Conservation (phyloP, 92 coral and sea anemone species). For the Bergia sp. region DNA sequence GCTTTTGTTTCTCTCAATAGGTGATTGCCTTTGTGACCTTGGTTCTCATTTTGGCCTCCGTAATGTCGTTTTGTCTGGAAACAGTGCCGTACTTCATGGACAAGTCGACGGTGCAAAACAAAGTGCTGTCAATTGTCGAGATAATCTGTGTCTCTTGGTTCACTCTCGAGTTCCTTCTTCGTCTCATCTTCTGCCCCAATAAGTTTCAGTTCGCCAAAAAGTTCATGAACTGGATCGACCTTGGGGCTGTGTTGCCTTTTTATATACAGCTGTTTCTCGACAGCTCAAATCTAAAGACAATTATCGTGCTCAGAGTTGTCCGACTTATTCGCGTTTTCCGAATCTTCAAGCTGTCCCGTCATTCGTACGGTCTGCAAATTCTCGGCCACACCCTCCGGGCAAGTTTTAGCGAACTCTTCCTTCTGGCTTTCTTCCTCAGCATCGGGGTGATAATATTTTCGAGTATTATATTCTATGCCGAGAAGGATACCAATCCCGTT, state of each 20-base stretch:
- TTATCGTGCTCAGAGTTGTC: constrained; percentile 84
- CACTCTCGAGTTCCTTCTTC: constrained; percentile 77
- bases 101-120: constrained; percentile 53
- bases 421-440: constrained; percentile 87
- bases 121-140: constrained; percentile 70
- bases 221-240: constrained; percentile 98
- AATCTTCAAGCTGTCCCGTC: constrained; percentile 93
- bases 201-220: constrained; percentile 81
- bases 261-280: constrained; percentile 73
- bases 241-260: constrained; percentile 95
- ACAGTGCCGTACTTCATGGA: constrained; percentile 81
- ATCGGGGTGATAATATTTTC: constrained; percentile 98
- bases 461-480: constrained; percentile 92
- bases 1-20: constrained; percentile 33
- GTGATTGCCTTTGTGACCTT: constrained; percentile 83
- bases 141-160: constrained; percentile 89
- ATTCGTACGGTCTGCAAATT: constrained; percentile 97
- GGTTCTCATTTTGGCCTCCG: constrained; percentile 88
- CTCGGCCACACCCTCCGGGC: constrained; percentile 96
- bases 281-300: constrained; percentile 83
- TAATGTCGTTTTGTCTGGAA: constrained; percentile 85
- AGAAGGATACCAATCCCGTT: constrained; percentile 63
- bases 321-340: constrained; percentile 95
- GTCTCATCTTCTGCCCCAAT: constrained; percentile 81
- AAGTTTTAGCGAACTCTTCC: constrained; percentile 93